A percentile compares a stretch with the other conserved stretches of the same genome.
These are phyloP conservation scores for Dendrocincla tyrannina DNA, from an alignment of 2,797 vertebrate genomes.

Conservation along the genomic window DNA sequence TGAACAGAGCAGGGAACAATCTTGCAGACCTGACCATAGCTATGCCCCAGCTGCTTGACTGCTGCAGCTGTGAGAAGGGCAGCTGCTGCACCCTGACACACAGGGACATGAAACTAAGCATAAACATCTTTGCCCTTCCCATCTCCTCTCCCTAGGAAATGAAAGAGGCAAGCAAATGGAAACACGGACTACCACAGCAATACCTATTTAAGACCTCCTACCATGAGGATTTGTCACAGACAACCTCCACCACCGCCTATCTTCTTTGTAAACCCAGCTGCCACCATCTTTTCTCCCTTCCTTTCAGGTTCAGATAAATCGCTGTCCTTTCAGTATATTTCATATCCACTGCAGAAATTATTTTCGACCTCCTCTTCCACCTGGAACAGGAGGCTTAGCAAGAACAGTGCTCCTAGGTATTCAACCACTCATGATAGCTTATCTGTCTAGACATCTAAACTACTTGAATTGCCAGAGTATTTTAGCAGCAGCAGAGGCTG, in stretches of 20 bases:
- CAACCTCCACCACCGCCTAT: not conserved
- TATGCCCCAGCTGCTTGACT: not conserved
- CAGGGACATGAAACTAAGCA: not conserved
- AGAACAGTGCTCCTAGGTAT: not conserved
- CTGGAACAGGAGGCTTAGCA: not conserved
- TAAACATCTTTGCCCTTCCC: not conserved
- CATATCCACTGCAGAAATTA: not conserved
- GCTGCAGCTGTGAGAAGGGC: not conserved
- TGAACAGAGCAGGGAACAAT: not conserved
- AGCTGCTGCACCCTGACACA: not conserved
- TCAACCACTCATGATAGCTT: not conserved
- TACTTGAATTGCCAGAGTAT: not conserved
- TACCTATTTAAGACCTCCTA: not conserved
- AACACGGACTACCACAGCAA: not conserved
- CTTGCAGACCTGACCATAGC: not conserved
- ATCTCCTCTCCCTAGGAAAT: not conserved
- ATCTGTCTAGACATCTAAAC: constrained; percentile 18
- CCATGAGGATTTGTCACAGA: not conserved
- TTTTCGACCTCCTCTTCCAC: not conserved
- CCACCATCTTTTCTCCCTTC: not conserved
- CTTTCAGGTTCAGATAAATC: not conserved
- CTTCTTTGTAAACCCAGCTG: not conserved
- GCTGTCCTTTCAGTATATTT: not conserved
- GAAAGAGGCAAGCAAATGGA: not conserved
- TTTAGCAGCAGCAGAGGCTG: not conserved